Percentiles rank a stretch among this genome's conserved stretches.
Evolutionary conservation across 1,140 invertebrate genomes (phyloP).

Genomic region (Leptinotarsa undecemlineata): DNA sequence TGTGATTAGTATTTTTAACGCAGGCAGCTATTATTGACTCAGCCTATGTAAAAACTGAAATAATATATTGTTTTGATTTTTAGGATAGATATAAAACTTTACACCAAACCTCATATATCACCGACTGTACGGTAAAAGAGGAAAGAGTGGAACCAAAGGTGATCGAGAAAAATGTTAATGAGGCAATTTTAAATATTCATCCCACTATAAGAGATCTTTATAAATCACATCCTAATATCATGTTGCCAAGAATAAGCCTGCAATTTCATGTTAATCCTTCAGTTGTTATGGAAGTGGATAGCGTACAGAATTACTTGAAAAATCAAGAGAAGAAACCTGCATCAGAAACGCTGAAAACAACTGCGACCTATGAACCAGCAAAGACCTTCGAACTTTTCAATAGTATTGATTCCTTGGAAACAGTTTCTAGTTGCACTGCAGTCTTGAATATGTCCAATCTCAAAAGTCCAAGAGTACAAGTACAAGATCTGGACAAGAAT

Average conservation of each 20-base stretch:
- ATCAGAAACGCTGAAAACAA: not conserved
- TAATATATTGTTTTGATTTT: no score
- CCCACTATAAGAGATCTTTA: conserved; percentile 29
- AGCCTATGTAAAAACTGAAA: no score
- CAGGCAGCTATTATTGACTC: no score
- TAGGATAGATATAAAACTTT: no score
- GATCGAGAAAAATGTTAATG: not conserved
- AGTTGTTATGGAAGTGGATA: conserved; percentile 31
- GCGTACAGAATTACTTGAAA: conserved; percentile 28
- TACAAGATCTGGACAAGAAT: no score
- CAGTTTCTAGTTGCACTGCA: not conserved
- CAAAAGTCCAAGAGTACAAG: no score
- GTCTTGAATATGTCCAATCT: not conserved
- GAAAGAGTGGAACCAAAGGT: not conserved
- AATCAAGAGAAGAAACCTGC: no score
- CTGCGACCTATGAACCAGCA: not conserved
- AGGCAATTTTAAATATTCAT: conserved; percentile 14
- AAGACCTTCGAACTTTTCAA: not conserved
- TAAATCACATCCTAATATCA: conserved; percentile 27
- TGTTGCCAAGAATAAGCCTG: conserved; percentile 34
- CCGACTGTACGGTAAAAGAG: not conserved
- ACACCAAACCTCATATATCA: not conserved
- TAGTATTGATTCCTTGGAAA: not conserved
- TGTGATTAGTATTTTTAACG: no score
- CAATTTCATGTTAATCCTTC: conserved; percentile 26